Conservation (phyloP, 2,888 invertebrate genomes). For the Coenonympha arcania region DNA sequence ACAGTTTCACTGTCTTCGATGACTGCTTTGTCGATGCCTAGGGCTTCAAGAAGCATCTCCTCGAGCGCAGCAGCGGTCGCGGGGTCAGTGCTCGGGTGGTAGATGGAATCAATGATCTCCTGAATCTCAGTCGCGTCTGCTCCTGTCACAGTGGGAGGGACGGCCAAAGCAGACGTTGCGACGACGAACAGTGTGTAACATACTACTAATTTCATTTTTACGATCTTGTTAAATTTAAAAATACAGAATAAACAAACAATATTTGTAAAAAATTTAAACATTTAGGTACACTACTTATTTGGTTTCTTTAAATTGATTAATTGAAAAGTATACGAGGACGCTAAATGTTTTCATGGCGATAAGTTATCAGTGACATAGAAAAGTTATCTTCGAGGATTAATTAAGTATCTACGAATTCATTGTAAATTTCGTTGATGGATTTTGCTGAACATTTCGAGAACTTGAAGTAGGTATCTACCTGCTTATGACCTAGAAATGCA, state of each 20-base stretch:
- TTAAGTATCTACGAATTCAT: no score
- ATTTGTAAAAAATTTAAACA: no score
- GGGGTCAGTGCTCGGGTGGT: slow-evolving; percentile 38
- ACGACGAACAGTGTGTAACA: no score
- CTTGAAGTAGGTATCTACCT: no score
- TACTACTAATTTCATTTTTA: slow-evolving; percentile 22
- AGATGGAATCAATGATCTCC: slow-evolving; percentile 33
- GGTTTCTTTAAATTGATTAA: neutral
- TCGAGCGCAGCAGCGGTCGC: slow-evolving; percentile 36
- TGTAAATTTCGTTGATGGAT: no score
- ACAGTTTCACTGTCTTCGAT: slow-evolving; percentile 24
- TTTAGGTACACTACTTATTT: neutral
- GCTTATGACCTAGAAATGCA: no score
- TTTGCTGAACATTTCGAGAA: no score
- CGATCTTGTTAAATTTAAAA: no score
- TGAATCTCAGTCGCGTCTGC: slow-evolving; percentile 25
- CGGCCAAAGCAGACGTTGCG: slow-evolving; percentile 19
- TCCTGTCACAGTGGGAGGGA: slow-evolving; percentile 16
- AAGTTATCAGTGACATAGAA: neutral
- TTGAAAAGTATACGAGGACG: neutral
- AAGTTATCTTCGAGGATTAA: neutral
- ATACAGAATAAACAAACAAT: no score
- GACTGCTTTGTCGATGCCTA: slow-evolving; percentile 22
- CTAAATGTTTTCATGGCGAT: slow-evolving; percentile 1
- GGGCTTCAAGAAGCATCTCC: slow-evolving; percentile 30